Conservation (phyloP, 35 echinoderm and acorn worm species). For the Heliocidaris erythrogramma region DNA sequence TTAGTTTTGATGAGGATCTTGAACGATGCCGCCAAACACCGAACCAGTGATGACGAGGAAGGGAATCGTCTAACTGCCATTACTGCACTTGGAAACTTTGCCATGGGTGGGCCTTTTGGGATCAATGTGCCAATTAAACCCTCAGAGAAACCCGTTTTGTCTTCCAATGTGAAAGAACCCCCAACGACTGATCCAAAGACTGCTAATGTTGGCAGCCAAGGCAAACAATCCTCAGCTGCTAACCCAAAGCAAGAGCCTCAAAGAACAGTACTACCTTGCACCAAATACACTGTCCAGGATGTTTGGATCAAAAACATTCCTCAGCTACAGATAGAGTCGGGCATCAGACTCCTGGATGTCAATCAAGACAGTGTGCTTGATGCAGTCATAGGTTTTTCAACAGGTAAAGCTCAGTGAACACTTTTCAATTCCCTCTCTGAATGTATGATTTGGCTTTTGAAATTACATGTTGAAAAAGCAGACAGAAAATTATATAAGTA, state of each 20-base stretch:
- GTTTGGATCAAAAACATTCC: conserved; percentile 92
- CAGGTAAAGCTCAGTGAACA: conserved; percentile 62
- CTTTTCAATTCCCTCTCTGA: neutral
- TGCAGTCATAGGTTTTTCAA: conserved; percentile 85
- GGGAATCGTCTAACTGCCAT: neutral
- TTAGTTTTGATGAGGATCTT: conserved; percentile 74
- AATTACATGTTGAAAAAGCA: no score
- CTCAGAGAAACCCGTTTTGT: neutral
- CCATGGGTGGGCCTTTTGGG: neutral
- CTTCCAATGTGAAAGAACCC: neutral
- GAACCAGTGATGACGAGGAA: neutral
- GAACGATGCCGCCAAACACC: conserved; percentile 53
- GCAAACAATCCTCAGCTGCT: neutral
- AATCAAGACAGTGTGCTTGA: conserved; percentile 83
- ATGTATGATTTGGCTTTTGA: no score
- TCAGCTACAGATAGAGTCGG: conserved; percentile 68
- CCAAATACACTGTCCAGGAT: conserved; percentile 68
- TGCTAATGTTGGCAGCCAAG: neutral
- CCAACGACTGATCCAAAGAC: neutral
- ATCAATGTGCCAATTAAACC: neutral
- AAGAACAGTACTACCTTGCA: conserved; percentile 59
- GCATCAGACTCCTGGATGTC: conserved; percentile 80
- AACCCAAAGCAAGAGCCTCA: neutral
- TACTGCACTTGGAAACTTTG: neutral
- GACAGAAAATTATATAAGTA: neutral